phyloP scores from a whole-genome alignment of 1,140 invertebrate genomes.

The Apis florea region DNA sequence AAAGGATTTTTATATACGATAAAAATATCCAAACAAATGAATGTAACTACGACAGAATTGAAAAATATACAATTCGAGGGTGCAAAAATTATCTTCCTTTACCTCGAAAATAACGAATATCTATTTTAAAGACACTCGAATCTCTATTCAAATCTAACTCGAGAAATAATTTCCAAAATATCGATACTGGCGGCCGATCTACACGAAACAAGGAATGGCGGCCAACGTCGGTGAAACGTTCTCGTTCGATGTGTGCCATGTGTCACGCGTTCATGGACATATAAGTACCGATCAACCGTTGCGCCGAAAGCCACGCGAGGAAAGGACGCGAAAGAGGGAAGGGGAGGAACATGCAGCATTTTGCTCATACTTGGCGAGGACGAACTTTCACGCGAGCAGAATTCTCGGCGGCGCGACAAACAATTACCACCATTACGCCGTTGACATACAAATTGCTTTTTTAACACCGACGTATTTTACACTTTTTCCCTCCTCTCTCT shows the following conservation, averaged over 20 bases:
- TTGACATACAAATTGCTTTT: slow-evolving; percentile 44
- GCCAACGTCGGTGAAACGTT: slow-evolving; percentile 22
- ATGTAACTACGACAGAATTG: too few species aligned
- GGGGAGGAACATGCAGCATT: slow-evolving; percentile 18
- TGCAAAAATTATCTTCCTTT: too few species aligned
- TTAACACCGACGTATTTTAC: slow-evolving; percentile 27
- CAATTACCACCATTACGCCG: slow-evolving; percentile 25
- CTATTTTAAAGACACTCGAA: too few species aligned
- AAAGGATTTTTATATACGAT: too few species aligned
- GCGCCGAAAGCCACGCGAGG: slow-evolving; percentile 32
- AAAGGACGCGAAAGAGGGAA: slow-evolving; percentile 11
- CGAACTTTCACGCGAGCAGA: slow-evolving; percentile 57
- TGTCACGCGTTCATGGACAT: slow-evolving; percentile 59
- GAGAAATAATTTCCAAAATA: too few species aligned
- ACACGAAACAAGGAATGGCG: too few species aligned
- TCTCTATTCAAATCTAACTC: too few species aligned
- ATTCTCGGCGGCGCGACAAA: slow-evolving; percentile 49
- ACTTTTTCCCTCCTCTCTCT: slow-evolving; percentile 2
- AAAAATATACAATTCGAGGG: too few species aligned
- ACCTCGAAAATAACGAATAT: too few species aligned
- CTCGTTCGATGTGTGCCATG: slow-evolving; percentile 23
- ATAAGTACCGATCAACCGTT: slow-evolving; percentile 57
- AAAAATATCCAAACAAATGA: too few species aligned
- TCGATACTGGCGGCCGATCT: too few species aligned
- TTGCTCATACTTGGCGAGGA: slow-evolving; percentile 63